Percentiles rank a stretch among this genome's conserved stretches.
These are phyloP conservation scores for Lepus timidus DNA, from an alignment of 2,113 vertebrate genomes.

Conservation along the genomic window DNA sequence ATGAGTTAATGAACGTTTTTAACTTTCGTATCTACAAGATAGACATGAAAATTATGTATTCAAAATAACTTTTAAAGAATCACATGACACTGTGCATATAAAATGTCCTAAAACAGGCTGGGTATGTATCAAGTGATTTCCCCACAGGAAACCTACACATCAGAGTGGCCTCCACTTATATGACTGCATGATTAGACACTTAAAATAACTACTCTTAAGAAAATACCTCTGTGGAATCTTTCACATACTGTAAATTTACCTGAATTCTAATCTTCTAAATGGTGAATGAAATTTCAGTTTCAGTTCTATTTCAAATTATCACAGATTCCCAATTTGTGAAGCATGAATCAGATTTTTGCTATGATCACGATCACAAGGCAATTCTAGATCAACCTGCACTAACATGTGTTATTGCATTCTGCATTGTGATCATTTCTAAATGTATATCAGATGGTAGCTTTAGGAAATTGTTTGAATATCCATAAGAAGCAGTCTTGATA, in stretches of 20 bases:
- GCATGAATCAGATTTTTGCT: background rate
- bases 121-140: background rate
- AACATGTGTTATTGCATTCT: background rate
- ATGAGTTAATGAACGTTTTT: background rate
- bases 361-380: background rate
- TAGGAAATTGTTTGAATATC: slow-evolving; percentile 51
- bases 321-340: slow-evolving; percentile 45
- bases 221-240: slow-evolving; percentile 38
- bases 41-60: slow-evolving; percentile 13
- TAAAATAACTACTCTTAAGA: slow-evolving; percentile 16
- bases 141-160: background rate
- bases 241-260: slow-evolving; percentile 27
- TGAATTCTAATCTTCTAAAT: slow-evolving; percentile 36
- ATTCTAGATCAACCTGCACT: slow-evolving; percentile 4
- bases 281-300: slow-evolving; percentile 40
- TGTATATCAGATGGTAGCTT: background rate
- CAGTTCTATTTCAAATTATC: background rate
- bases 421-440: slow-evolving; percentile 44
- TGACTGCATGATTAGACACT: background rate
- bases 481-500: background rate
- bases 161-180: background rate
- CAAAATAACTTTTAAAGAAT: slow-evolving; percentile 28
- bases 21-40: slow-evolving; percentile 28
- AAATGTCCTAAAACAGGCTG: background rate
- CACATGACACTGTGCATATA: background rate